Evolutionary conservation across 1,140 invertebrate species (phyloP).

Genomic region (Copidosoma floridanum): DNA sequence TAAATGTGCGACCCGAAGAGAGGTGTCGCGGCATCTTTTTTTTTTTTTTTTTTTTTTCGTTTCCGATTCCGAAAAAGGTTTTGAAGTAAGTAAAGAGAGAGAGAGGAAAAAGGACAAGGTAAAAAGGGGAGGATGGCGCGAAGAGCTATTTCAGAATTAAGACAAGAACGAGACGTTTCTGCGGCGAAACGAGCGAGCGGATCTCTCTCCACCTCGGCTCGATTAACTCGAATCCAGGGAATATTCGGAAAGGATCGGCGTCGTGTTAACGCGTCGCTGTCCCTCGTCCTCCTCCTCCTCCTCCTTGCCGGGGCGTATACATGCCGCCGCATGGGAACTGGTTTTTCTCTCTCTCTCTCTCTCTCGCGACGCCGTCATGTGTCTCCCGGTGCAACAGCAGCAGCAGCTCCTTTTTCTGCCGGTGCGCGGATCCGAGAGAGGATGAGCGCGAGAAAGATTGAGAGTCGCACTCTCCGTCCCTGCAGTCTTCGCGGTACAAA

Average conservation of each 20-base stretch:
- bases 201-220: constrained; percentile 48
- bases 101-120: background rate
- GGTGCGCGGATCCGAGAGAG: background rate
- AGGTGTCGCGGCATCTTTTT: too few species aligned
- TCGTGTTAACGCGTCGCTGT: background rate
- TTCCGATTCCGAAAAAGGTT: too few species aligned
- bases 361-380: background rate
- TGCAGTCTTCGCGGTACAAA: constrained; percentile 18
- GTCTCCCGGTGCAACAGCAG: background rate
- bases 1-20: too few species aligned
- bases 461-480: constrained; percentile 26
- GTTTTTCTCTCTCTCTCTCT: constrained; percentile 33
- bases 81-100: background rate
- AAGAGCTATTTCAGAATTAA: constrained; percentile 22
- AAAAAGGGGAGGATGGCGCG: background rate
- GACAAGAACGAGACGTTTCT: background rate
- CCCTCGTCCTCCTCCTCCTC: background rate
- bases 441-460: constrained; percentile 24
- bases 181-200: too few species aligned
- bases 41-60: background rate
- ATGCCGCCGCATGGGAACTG: constrained; percentile 46
- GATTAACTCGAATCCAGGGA: constrained; percentile 40
- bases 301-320: constrained; percentile 41
- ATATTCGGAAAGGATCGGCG: too few species aligned
- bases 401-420: too few species aligned